phyloP scores from a whole-genome alignment of 2,113 vertebrate genomes.

The Podilymbus podiceps region DNA sequence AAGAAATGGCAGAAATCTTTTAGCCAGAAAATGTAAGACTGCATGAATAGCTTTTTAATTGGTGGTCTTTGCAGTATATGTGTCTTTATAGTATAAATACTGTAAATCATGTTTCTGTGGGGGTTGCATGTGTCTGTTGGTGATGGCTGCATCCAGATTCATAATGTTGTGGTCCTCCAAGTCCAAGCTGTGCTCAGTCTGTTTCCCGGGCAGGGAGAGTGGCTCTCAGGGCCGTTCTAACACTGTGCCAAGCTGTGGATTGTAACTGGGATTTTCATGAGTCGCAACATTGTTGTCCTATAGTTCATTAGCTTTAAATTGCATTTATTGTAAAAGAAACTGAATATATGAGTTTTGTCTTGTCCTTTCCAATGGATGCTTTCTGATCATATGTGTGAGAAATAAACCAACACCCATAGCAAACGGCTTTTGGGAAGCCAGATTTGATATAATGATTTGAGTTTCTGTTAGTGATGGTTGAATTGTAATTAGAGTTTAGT shows the following conservation, averaged over 20 bases:
- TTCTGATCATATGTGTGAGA: neutral
- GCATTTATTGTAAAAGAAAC: neutral
- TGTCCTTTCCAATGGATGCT: neutral
- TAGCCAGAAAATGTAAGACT: neutral
- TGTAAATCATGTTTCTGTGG: neutral
- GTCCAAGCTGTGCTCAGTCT: neutral
- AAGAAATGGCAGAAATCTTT: neutral
- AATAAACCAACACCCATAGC: neutral
- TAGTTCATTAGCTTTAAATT: neutral
- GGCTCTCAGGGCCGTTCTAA: neutral
- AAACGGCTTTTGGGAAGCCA: neutral
- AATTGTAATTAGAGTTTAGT: neutral
- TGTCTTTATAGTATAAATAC: neutral
- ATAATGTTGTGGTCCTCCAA: neutral
- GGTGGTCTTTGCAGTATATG: neutral
- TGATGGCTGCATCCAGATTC: neutral
- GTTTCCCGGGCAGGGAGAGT: neutral
- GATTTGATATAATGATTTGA: neutral
- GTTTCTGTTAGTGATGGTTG: neutral
- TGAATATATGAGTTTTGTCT: neutral
- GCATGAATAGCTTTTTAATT: neutral
- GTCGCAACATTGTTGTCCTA: neutral
- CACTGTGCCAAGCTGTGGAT: neutral
- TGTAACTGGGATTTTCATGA: neutral
- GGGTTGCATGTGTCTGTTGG: neutral